These are phyloP conservation scores for Colletes gigas DNA, from an alignment of 1,140 invertebrate species.

Conservation along the genomic window DNA sequence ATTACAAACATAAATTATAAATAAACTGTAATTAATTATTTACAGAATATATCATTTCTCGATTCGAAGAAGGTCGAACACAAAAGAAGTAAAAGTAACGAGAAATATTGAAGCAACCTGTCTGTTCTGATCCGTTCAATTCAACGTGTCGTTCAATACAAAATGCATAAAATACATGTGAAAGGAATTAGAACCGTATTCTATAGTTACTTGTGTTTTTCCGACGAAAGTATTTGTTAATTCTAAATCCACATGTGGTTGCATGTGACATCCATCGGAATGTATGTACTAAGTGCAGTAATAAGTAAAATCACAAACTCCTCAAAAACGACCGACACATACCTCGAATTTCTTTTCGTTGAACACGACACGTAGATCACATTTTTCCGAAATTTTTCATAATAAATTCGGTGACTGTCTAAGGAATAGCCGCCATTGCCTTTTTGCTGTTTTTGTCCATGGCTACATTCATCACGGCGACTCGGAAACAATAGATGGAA, in stretches of 20 bases:
- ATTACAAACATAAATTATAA: not conserved
- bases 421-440: slow-evolving; percentile 66
- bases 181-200: not conserved
- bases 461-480: slow-evolving; percentile 52
- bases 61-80: not conserved
- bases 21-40: slow-evolving; percentile 10
- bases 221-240: slow-evolving; percentile 27
- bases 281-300: not conserved
- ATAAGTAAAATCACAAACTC: not conserved
- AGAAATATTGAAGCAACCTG: not conserved
- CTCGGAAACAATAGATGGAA: slow-evolving; percentile 54
- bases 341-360: slow-evolving; percentile 56
- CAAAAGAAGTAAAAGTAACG: not conserved
- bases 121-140: not conserved
- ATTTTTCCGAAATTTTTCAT: slow-evolving; percentile 66
- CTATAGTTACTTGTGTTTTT: slow-evolving; percentile 26
- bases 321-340: slow-evolving; percentile 5
- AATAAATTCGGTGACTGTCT: slow-evolving; percentile 42
- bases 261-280: slow-evolving; percentile 11
- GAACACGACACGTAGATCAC: slow-evolving; percentile 56
- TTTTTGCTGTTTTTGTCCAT: slow-evolving; percentile 62
- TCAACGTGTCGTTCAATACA: not conserved
- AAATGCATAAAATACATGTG: not conserved
- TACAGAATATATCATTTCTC: not conserved
- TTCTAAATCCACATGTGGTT: slow-evolving; percentile 57